Percentiles rank a stretch among this genome's conserved stretches.
These are phyloP conservation scores for Malthinus flaveolus DNA, from an alignment of 2,888 invertebrate genomes.

Conservation along the genomic window DNA sequence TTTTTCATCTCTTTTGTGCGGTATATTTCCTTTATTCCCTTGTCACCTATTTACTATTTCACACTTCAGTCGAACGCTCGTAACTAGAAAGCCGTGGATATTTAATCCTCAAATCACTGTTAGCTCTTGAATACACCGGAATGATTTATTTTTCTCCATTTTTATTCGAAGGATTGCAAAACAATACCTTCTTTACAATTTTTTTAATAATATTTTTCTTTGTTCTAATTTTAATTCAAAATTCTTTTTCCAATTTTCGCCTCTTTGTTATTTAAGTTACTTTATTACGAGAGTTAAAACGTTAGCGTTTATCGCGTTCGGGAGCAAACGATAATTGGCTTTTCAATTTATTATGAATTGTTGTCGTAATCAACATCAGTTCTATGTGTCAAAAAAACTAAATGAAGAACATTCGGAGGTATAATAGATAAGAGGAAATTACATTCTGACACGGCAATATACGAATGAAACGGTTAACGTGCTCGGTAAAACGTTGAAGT, in stretches of 20 bases:
- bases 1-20: neutral
- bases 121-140: too few relatives aligned
- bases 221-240: too few relatives aligned
- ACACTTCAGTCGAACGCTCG: slow-evolving; percentile 2
- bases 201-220: too few relatives aligned
- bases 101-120: neutral
- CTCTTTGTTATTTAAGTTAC: too few relatives aligned
- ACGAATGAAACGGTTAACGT: slow-evolving; percentile 26
- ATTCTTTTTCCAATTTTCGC: too few relatives aligned
- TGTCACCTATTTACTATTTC: slow-evolving; percentile 4
- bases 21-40: neutral
- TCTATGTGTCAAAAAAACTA: slow-evolving; percentile 6
- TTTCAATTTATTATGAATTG: neutral
- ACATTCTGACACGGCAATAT: slow-evolving; percentile 27
- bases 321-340: neutral
- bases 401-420: slow-evolving; percentile 18
- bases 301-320: neutral
- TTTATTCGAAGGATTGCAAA: too few relatives aligned
- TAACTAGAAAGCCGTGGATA: neutral
- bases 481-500: slow-evolving; percentile 27
- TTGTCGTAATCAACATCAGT: neutral
- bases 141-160: too few relatives aligned
- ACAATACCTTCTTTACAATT: too few relatives aligned
- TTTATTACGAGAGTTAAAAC: too few relatives aligned
- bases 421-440: slow-evolving; percentile 22